Evolutionary conservation across 2,113 vertebrate genomes (phyloP).

Genomic region (Callipepla squamata): DNA sequence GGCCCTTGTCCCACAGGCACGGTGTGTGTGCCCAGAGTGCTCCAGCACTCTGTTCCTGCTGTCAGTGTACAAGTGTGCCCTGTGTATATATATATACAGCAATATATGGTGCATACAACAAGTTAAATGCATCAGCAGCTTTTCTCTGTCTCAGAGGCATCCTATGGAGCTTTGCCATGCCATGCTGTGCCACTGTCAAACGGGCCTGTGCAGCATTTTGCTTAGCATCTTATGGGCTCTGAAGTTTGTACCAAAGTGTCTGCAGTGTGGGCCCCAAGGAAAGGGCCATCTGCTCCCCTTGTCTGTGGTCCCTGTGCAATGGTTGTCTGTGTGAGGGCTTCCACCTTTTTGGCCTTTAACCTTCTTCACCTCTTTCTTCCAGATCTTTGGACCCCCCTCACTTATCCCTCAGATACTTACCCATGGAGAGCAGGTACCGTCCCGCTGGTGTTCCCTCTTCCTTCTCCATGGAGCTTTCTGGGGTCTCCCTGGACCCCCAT

Average conservation of each 20-base stretch:
- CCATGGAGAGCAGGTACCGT: conserved; percentile 83
- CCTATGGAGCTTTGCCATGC: conserved; percentile 32
- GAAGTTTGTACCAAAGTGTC: conserved; percentile 7
- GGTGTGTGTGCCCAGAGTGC: not conserved
- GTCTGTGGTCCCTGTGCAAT: conserved; percentile 14
- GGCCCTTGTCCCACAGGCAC: not conserved
- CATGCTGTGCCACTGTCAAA: not conserved
- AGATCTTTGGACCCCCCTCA: conserved; percentile 84
- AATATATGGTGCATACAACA: not conserved
- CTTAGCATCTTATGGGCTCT: not conserved
- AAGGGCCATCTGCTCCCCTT: rapidly evolving
- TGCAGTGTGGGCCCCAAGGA: not conserved
- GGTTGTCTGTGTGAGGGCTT: conserved; percentile 51
- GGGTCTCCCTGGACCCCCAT: not conserved
- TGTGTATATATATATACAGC: not conserved
- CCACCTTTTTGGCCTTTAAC: conserved; percentile 66
- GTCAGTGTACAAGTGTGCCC: not conserved
- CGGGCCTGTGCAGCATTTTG: not conserved
- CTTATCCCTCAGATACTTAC: conserved; percentile 84
- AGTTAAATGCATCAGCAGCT: not conserved
- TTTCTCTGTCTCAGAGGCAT: not conserved
- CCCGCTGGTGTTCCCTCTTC: conserved; percentile 39
- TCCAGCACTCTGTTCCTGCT: not conserved
- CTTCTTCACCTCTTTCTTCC: conserved; percentile 79
- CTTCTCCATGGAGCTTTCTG: not conserved